Percentiles rank a stretch among this genome's conserved stretches.
These are phyloP conservation scores for Meda fulgida DNA, from an alignment of 2,797 vertebrate genomes.

Conservation along the genomic window DNA sequence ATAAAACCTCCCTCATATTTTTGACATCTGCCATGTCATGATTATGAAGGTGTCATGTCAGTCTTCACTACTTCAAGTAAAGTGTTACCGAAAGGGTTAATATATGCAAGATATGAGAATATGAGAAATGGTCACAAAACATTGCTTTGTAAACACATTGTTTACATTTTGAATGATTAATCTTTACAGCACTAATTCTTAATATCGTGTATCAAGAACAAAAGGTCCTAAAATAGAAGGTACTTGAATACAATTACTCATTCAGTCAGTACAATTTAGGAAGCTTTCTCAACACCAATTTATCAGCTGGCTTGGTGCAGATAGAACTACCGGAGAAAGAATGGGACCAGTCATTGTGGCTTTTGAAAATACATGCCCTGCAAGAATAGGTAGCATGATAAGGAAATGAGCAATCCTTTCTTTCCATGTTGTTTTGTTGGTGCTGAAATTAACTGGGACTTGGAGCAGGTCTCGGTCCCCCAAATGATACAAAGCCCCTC, in stretches of 20 bases:
- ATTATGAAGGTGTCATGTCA: too few relatives aligned
- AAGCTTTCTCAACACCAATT: not conserved
- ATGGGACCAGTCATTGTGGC: constrained; percentile 24
- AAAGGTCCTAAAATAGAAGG: constrained; percentile 6
- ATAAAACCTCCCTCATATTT: too few relatives aligned
- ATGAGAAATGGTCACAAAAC: not conserved
- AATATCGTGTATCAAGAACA: not conserved
- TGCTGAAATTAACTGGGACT: constrained; percentile 37
- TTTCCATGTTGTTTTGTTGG: constrained; percentile 48
- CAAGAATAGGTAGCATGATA: constrained; percentile 38
- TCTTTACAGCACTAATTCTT: constrained; percentile 7
- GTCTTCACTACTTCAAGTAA: too few relatives aligned
- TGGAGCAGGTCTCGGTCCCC: constrained; percentile 13
- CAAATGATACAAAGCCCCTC: constrained; percentile 25
- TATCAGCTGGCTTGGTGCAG: constrained; percentile 30
- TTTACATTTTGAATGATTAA: constrained; percentile 10
- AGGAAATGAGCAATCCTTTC: constrained; percentile 50
- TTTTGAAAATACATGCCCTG: constrained; percentile 39
- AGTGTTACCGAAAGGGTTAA: too few relatives aligned
- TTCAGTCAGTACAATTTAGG: constrained; percentile 4
- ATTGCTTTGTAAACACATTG: constrained; percentile 3
- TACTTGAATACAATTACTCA: not conserved
- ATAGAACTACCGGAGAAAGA: constrained; percentile 19
- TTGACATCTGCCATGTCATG: too few relatives aligned
- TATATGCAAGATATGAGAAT: too few relatives aligned